phyloP scores from a whole-genome alignment of 1,140 invertebrate genomes.

The Drosophila jambulina region DNA sequence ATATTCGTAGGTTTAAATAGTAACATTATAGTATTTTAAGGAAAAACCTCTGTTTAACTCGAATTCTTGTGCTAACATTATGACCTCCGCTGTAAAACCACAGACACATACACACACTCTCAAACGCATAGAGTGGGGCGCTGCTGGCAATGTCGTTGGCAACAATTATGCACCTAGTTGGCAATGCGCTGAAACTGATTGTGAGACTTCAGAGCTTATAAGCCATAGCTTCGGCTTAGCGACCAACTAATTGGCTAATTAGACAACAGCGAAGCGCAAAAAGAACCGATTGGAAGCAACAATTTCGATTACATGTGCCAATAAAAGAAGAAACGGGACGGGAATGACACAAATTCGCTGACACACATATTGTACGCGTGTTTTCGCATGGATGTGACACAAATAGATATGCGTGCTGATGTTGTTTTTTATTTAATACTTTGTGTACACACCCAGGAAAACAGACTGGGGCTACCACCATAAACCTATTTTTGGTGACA shows the following conservation, averaged over 20 bases:
- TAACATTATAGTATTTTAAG: neutral
- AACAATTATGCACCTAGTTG: constrained; percentile 58
- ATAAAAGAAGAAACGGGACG: constrained; percentile 19
- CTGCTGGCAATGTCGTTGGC: constrained; percentile 51
- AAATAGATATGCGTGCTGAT: constrained; percentile 41
- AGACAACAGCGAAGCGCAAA: constrained; percentile 46
- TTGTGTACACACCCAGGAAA: constrained; percentile 38
- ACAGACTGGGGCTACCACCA: constrained; percentile 33
- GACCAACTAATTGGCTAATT: constrained; percentile 57
- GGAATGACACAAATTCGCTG: constrained; percentile 24
- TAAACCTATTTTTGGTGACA: constrained; percentile 75
- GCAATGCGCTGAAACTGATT: constrained; percentile 37
- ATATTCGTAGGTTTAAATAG: no score
- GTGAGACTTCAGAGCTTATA: constrained; percentile 22
- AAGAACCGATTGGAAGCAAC: constrained; percentile 32
- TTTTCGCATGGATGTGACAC: constrained; percentile 34
- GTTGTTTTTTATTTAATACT: constrained; percentile 5
- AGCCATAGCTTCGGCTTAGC: constrained; percentile 52
- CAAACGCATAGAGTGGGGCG: constrained; percentile 9
- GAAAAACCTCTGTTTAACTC: neutral
- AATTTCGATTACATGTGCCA: constrained; percentile 43
- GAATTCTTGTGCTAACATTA: constrained; percentile 7
- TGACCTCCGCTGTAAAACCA: constrained; percentile 7
- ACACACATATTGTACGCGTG: constrained; percentile 18
- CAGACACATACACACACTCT: neutral